Percentiles rank a stretch among this genome's conserved stretches.
These are phyloP conservation scores for Hybognathus amarus DNA, from an alignment of 2,797 vertebrate genomes.

Conservation along the genomic window DNA sequence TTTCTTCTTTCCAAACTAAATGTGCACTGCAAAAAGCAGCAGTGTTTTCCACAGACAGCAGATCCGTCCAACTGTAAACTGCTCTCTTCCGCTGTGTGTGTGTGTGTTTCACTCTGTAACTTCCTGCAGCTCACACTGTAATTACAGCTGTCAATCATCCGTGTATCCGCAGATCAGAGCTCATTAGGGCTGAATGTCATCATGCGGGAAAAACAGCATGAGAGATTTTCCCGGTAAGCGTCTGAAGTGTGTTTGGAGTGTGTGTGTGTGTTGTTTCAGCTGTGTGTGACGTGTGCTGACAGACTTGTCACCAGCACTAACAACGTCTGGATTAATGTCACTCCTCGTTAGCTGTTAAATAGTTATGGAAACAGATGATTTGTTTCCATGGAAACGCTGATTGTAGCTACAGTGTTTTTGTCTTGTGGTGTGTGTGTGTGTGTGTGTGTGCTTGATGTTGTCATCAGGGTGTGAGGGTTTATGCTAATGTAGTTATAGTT, in stretches of 20 bases:
- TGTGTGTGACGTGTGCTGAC: slow-evolving; percentile 16
- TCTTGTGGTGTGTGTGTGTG: background rate
- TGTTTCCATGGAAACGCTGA: background rate
- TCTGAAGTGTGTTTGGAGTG: background rate
- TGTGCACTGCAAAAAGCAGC: no score
- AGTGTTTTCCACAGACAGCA: background rate
- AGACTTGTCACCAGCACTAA: background rate
- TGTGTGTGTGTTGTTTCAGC: slow-evolving; percentile 46
- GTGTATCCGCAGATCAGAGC: slow-evolving; percentile 77
- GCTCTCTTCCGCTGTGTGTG: background rate
- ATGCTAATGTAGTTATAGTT: background rate
- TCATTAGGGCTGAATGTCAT: slow-evolving; percentile 68
- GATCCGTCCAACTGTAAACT: background rate
- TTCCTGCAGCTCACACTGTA: slow-evolving; percentile 82
- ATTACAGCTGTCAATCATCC: slow-evolving; percentile 84
- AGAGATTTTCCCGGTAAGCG: slow-evolving; percentile 4
- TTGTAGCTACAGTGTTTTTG: background rate
- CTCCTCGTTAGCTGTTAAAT: background rate
- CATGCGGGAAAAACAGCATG: slow-evolving; percentile 56
- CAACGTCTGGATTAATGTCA: background rate
- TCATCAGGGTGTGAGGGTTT: background rate
- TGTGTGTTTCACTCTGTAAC: slow-evolving; percentile 75
- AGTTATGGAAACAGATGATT: background rate
- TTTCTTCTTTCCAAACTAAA: no score
- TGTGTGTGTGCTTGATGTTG: no score